These are phyloP conservation scores for Pogonocichla stellata DNA, from an alignment of 2,113 vertebrate species.

Conservation along the genomic window DNA sequence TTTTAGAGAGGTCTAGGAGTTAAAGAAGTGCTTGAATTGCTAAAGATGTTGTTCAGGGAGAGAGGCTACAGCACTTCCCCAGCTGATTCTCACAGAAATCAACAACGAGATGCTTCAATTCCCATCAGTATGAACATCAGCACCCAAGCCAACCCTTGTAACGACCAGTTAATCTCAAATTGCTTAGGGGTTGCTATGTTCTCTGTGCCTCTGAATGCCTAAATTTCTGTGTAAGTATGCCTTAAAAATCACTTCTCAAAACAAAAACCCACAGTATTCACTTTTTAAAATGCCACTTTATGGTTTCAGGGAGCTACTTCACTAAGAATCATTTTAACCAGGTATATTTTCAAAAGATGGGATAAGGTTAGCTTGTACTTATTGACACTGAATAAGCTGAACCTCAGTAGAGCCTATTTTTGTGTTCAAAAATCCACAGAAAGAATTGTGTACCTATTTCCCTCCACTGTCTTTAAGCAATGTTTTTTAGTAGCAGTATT, in stretches of 20 bases:
- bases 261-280: background rate
- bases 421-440: background rate
- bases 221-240: background rate
- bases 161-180: background rate
- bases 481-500: background rate
- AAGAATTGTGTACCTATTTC: background rate
- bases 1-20: background rate
- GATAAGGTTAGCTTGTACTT: background rate
- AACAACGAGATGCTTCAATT: background rate
- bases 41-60: background rate
- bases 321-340: background rate
- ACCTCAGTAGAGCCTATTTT: background rate
- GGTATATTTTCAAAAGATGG: background rate
- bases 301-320: background rate
- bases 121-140: background rate
- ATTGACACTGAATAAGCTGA: background rate
- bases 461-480: background rate
- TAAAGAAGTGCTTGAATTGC: background rate
- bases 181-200: background rate
- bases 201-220: background rate
- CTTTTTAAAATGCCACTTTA: background rate
- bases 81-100: background rate
- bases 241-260: background rate
- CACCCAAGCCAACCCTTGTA: background rate
- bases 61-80: background rate